These are phyloP conservation scores for Pelobates cultripes DNA, from an alignment of 2,797 vertebrate species.

Conservation along the genomic window DNA sequence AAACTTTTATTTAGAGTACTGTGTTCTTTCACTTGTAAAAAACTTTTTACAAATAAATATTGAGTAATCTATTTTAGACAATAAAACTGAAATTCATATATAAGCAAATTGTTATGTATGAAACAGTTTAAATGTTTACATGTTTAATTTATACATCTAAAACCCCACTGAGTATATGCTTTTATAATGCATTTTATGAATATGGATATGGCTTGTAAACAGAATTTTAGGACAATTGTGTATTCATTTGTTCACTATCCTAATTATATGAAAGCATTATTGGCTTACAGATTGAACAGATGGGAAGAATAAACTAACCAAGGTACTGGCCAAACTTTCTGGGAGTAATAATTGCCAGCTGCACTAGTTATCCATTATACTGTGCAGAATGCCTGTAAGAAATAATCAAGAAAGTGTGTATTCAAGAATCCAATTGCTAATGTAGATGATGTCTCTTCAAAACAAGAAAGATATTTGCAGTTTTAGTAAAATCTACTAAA, in stretches of 20 bases:
- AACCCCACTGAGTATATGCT: background rate
- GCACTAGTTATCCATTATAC: background rate
- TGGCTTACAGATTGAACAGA: slow-evolving; percentile 15
- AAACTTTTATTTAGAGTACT: too few species aligned
- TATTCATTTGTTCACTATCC: background rate
- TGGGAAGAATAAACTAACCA: slow-evolving; percentile 22
- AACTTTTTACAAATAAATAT: too few species aligned
- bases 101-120: too few species aligned
- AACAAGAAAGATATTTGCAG: too few species aligned
- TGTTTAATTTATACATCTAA: too few species aligned
- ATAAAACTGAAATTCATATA: too few species aligned
- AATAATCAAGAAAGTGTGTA: background rate
- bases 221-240: slow-evolving; percentile 3
- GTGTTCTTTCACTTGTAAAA: too few species aligned
- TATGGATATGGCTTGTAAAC: slow-evolving; percentile 3
- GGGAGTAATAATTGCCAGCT: slow-evolving; percentile 1
- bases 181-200: background rate
- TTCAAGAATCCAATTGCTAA: too few species aligned
- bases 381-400: background rate
- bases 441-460: too few species aligned
- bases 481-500: too few species aligned
- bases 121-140: too few species aligned
- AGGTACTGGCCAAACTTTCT: background rate
- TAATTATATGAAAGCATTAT: slow-evolving; percentile 11
- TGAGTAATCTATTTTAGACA: too few species aligned